phyloP scores from a whole-genome alignment of 2,113 vertebrate genomes.

The Nyctibius bracteatus region DNA sequence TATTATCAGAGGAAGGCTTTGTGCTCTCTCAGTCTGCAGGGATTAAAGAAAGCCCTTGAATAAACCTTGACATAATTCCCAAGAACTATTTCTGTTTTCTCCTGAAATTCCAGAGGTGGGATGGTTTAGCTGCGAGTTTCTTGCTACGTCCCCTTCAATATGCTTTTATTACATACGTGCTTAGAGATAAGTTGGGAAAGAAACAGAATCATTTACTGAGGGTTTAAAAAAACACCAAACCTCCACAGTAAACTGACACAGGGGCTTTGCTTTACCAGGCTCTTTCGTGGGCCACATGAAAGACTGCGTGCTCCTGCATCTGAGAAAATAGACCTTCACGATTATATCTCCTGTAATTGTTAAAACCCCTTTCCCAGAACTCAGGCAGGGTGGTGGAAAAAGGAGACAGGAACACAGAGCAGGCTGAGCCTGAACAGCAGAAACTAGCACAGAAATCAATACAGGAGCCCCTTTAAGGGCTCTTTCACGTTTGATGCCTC shows the following conservation, averaged over 20 bases:
- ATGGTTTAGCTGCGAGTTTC: background rate
- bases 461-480: background rate
- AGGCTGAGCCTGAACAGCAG: background rate
- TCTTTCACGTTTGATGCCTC: background rate
- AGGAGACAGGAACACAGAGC: background rate
- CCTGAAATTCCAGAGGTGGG: background rate
- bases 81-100: background rate
- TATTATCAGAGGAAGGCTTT: slow-evolving; percentile 5
- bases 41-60: slow-evolving; percentile 56
- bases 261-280: background rate
- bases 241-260: background rate
- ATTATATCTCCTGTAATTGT: accelerated
- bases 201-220: background rate
- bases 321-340: background rate
- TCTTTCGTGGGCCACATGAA: background rate
- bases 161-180: background rate
- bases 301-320: background rate
- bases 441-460: background rate
- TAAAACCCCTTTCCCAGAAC: background rate
- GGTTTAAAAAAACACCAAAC: background rate
- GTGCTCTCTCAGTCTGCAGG: slow-evolving; percentile 1
- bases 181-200: background rate
- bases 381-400: background rate
- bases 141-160: background rate
- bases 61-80: slow-evolving; percentile 49